Evolutionary conservation across 2,888 invertebrate species (phyloP).

Genomic region (Cylindroiulus punctatus): DNA sequence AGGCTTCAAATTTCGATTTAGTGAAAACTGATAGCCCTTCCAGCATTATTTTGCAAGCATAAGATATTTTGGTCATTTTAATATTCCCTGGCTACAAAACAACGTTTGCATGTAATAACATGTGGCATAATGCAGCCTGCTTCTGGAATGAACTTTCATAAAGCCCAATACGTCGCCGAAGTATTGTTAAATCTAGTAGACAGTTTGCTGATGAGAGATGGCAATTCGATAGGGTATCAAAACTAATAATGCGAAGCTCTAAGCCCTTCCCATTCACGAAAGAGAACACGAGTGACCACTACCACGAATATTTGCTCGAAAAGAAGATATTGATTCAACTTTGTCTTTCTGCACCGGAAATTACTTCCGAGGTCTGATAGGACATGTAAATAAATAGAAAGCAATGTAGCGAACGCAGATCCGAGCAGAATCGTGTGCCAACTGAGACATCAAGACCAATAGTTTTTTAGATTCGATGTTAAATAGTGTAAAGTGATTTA

Average conservation of each 20-base stretch:
- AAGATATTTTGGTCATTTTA: conserved; percentile 28
- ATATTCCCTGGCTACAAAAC: background rate
- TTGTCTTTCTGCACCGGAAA: conserved; percentile 31
- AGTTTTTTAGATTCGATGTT: conserved; percentile 30
- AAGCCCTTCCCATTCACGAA: background rate
- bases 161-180: background rate
- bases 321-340: conserved; percentile 39
- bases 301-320: background rate
- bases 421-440: background rate
- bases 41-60: background rate
- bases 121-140: background rate
- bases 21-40: background rate
- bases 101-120: conserved; percentile 13
- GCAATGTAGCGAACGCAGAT: background rate
- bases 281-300: conserved; percentile 4
- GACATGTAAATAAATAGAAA: conserved; percentile 23
- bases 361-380: conserved; percentile 19
- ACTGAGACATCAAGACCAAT: background rate
- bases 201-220: conserved; percentile 10
- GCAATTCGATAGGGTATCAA: background rate
- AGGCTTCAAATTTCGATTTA: background rate
- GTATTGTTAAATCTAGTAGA: background rate
- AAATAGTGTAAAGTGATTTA: conserved; percentile 43
- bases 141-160: background rate
- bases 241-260: background rate